Base-by-base conservation (phyloP, 2,113 vertebrate species). In the Rhinolophus sinicus region DNA sequence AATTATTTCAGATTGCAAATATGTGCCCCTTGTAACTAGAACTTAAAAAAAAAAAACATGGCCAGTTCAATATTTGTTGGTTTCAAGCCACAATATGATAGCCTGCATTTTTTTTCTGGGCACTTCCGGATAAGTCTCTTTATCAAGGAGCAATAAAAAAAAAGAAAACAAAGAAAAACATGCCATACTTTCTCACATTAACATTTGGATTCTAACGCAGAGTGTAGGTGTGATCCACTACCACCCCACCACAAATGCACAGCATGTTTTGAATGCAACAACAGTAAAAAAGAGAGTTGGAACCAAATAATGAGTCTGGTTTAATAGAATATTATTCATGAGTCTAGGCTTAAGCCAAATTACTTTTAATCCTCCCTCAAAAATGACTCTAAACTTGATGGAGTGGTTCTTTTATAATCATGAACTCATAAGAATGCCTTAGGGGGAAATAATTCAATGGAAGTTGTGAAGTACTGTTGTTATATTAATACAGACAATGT, bases 1-100 rank as follows among this genome's bases (percentile, higher is more conserved):
- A 67, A 33, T 93, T 80, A 95, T 83, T 95, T 90, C 58, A 84
- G 26, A 88, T 81, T 12, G 65, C 44, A 87, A 75, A 65, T 78
- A 95, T 30, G 35, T 94, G 70, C 19, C 70, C 19, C 1, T 70
- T 60, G 78, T 54, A 92, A 92, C 28, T 78, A 76, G 19, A 88
- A 22, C 33, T 90, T 92, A 93, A 76, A 91, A 72, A 96, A 95
- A 92, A 19, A 50, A 50, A 12, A 26, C 10, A 88, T 15, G 67
- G 69, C 54, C 93, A 75, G 5, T 40, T 93, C 65, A 89, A 30
- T 28, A 10, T 73, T 60, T 83, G 64, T 87, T 11, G 7, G 7
- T 83, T 96, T 69, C 88, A 54, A 86, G 35, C 54, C 38, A 65
- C 28, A 33, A 6, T 58, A 54, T 54, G 35, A 58, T 91, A 81